Percentiles rank a stretch among this genome's conserved stretches.
Conservation (phyloP, 2,888 invertebrate genomes). For the Lydus trimaculatus region DNA sequence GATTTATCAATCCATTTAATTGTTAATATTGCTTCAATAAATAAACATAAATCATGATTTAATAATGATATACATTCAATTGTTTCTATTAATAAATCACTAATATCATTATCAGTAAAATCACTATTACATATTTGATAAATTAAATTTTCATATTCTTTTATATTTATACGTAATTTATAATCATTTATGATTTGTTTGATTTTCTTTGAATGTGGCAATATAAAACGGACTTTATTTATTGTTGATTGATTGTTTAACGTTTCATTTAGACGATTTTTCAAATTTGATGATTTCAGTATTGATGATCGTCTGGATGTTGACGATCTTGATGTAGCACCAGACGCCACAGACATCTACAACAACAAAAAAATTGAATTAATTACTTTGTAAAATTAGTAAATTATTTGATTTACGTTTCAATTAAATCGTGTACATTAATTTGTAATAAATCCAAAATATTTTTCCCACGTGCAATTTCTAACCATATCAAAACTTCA, state of each 20-base stretch:
- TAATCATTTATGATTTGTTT: constrained; percentile 61
- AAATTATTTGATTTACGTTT: too few relatives aligned
- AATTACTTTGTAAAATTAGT: too few relatives aligned
- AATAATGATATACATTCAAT: constrained; percentile 67
- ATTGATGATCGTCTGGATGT: constrained; percentile 2
- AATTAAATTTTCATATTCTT: constrained; percentile 64
- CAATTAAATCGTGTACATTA: too few relatives aligned
- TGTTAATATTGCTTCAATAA: constrained; percentile 68
- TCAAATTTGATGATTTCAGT: neutral
- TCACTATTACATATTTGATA: constrained; percentile 62
- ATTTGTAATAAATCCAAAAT: too few relatives aligned
- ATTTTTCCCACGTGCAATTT: neutral
- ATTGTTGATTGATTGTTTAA: neutral
- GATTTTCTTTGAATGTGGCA: constrained; percentile 61
- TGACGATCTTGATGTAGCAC: neutral
- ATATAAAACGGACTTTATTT: constrained; percentile 59
- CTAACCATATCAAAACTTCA: neutral
- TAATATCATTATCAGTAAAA: constrained; percentile 66
- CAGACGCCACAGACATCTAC: constrained; percentile 3
- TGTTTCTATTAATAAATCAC: constrained; percentile 65
- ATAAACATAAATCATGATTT: constrained; percentile 64
- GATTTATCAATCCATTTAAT: constrained; percentile 67
- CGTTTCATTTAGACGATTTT: neutral
- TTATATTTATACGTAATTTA: constrained; percentile 54
- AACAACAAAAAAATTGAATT: neutral